Evolutionary conservation across 2,888 invertebrate species (phyloP).

Genomic region (Rhaphigaster nebulosa): DNA sequence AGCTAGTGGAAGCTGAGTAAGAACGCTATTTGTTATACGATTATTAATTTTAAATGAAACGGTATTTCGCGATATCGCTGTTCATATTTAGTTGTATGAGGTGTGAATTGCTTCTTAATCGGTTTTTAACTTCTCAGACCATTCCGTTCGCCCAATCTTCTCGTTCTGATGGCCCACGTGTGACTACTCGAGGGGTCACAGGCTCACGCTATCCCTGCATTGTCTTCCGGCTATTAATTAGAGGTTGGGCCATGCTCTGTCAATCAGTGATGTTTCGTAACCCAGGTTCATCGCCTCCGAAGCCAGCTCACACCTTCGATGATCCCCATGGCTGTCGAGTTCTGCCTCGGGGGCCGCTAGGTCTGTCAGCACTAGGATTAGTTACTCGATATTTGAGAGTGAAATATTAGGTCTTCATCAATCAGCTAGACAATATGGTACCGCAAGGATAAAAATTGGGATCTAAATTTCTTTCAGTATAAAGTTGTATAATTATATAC

Average conservation of each 20-base stretch:
- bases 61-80: neutral
- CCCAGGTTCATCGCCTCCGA: constrained; percentile 23
- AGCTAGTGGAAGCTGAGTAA: too few species aligned
- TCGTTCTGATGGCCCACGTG: neutral
- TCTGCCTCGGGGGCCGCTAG: neutral
- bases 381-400: neutral
- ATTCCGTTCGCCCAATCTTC: neutral
- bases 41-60: too few species aligned
- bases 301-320: neutral
- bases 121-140: neutral
- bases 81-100: neutral
- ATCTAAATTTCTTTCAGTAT: neutral
- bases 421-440: neutral
- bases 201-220: constrained; percentile 20
- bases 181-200: neutral
- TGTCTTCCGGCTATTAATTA: constrained; percentile 40
- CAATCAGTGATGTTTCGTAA: constrained; percentile 16
- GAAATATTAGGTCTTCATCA: neutral
- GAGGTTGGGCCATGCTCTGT: constrained; percentile 16
- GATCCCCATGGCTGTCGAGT: neutral
- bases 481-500: neutral
- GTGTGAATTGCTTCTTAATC: neutral
- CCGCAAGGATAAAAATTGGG: too few species aligned
- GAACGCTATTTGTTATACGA: too few species aligned
- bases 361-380: neutral